phyloP scores from a whole-genome alignment of 2,113 vertebrate species.

The Oreotrochilus melanogaster region DNA sequence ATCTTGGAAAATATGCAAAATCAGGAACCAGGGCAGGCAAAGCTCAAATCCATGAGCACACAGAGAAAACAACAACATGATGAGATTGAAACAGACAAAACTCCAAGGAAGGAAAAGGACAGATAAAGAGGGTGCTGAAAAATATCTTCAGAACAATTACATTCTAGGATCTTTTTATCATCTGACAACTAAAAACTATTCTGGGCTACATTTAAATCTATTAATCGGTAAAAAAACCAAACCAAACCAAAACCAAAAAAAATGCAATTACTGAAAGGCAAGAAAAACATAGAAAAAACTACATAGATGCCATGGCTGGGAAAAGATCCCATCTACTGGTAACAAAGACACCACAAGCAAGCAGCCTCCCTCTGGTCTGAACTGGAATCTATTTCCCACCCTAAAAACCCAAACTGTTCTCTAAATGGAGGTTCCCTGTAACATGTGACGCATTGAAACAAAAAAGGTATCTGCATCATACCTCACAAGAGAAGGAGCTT shows the following conservation, averaged over 20 bases:
- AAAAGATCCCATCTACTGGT: background rate
- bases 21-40: background rate
- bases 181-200: background rate
- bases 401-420: background rate
- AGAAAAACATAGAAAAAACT: background rate
- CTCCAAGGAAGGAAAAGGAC: background rate
- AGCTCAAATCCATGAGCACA: background rate
- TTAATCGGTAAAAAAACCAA: background rate
- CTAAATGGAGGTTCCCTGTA: background rate
- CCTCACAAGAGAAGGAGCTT: background rate
- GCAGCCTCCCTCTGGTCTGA: background rate
- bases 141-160: background rate
- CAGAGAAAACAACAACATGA: background rate
- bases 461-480: background rate
- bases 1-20: background rate
- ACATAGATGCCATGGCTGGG: background rate
- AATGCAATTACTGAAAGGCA: background rate
- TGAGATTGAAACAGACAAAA: background rate
- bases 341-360: background rate
- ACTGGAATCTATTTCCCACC: rapidly evolving
- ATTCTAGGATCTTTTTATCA: background rate
- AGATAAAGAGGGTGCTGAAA: background rate
- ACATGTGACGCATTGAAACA: background rate
- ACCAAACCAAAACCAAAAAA: background rate
- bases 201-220: background rate